Evolutionary conservation across 2,888 invertebrate species (phyloP).

Genomic region (Pyrocoelia pectoralis): DNA sequence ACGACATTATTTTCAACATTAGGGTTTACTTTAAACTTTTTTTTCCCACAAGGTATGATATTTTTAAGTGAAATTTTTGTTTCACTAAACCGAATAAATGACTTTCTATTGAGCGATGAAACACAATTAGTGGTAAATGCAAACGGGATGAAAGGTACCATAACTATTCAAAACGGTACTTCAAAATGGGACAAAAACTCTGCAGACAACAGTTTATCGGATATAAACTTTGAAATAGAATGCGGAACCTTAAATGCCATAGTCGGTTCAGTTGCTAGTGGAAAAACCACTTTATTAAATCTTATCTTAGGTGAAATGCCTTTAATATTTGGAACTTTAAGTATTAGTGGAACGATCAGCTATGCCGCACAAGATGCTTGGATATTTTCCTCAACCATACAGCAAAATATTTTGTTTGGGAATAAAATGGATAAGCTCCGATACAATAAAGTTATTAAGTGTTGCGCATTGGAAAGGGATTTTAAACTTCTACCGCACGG

Average conservation of each 20-base stretch:
- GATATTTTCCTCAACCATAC: constrained; percentile 80
- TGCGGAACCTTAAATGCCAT: constrained; percentile 48
- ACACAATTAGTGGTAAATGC: not conserved
- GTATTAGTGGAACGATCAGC: constrained; percentile 72
- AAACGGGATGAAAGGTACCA: not conserved
- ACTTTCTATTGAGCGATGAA: constrained; percentile 57
- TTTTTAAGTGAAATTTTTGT: constrained; percentile 78
- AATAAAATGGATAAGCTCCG: constrained; percentile 71
- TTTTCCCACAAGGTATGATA: constrained; percentile 83
- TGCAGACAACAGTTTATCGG: not conserved
- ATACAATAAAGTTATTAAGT: constrained; percentile 71
- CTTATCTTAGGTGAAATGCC: constrained; percentile 73
- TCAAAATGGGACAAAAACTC: not conserved
- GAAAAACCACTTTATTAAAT: constrained; percentile 66
- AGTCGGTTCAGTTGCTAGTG: constrained; percentile 70
- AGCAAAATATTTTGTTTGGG: constrained; percentile 94
- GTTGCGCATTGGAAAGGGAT: constrained; percentile 76
- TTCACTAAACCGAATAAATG: constrained; percentile 72
- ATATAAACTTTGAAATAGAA: not conserved
- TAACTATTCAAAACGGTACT: not conserved
- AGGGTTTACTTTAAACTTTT: constrained; percentile 75
- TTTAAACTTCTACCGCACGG: constrained; percentile 77
- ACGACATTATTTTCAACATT: not conserved
- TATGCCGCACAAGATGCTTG: constrained; percentile 89
- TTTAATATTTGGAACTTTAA: constrained; percentile 67